A percentile compares a stretch with the other conserved stretches of the same genome.
These are phyloP conservation scores for Lampropteryx suffumata DNA, from an alignment of 2,888 invertebrate species.

Conservation along the genomic window DNA sequence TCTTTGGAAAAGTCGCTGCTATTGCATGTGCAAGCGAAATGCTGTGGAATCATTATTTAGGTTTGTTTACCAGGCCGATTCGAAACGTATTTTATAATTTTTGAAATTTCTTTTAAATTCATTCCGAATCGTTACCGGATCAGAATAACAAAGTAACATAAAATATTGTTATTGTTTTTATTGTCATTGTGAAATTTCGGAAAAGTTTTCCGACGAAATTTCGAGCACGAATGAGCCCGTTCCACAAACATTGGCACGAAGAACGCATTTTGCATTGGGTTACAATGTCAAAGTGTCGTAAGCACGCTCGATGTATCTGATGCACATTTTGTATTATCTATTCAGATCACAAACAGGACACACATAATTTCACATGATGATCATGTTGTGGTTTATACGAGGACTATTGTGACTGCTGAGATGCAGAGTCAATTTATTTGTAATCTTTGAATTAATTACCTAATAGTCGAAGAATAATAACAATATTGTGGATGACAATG, in stretches of 20 bases:
- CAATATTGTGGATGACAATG: too few species aligned
- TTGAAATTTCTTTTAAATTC: too few species aligned
- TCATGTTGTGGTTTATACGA: too few species aligned
- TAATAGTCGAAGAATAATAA: too few species aligned
- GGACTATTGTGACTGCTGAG: too few species aligned
- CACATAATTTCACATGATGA: too few species aligned
- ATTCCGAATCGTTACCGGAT: too few species aligned
- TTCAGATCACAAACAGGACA: too few species aligned
- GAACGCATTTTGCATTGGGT: constrained; percentile 25
- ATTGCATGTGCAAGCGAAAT: constrained; percentile 27
- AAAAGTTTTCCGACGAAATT: constrained; percentile 9
- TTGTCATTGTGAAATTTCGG: background rate
- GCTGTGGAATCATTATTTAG: constrained; percentile 24
- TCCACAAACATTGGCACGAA: constrained; percentile 29
- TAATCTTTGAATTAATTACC: too few species aligned
- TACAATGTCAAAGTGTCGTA: constrained; percentile 22
- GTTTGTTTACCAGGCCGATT: constrained; percentile 23
- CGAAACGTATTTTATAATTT: constrained; percentile 17
- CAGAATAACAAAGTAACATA: too few species aligned
- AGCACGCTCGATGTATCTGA: constrained; percentile 16
- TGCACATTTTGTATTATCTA: background rate
- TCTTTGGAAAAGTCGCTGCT: constrained; percentile 14
- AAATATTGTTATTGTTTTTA: too few species aligned
- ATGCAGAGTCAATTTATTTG: too few species aligned
- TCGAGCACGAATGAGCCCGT: constrained; percentile 13